Evolutionary conservation across 2,888 invertebrate species (phyloP).

Genomic region (Mimas tiliae): DNA sequence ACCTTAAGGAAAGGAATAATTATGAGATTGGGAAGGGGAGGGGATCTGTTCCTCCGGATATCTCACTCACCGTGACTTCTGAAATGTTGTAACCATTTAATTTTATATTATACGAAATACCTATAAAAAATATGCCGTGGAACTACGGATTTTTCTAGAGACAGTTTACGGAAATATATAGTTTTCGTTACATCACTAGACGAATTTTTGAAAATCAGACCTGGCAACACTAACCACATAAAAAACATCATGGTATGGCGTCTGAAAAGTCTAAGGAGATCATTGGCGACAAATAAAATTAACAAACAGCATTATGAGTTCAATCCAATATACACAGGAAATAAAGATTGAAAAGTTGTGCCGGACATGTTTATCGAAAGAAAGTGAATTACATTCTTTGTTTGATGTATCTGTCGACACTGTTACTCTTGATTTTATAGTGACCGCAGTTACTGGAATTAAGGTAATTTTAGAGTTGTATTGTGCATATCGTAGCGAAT

Average conservation of each 20-base stretch:
- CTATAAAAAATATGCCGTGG: too few relatives aligned
- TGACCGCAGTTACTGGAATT: conserved; percentile 64
- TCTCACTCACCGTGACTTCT: too few relatives aligned
- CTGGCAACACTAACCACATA: too few relatives aligned
- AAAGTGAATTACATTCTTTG: conserved; percentile 62
- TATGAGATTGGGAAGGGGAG: too few relatives aligned
- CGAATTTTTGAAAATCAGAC: too few relatives aligned
- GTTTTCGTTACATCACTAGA: too few relatives aligned
- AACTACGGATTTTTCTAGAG: too few relatives aligned
- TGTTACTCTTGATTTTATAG: conserved; percentile 54
- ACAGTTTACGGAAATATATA: too few relatives aligned
- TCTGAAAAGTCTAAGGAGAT: conserved; percentile 7
- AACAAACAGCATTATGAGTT: conserved; percentile 47
- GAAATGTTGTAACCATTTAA: too few relatives aligned
- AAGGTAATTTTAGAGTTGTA: conserved; percentile 52
- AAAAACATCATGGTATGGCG: neutral
- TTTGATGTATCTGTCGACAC: conserved; percentile 58
- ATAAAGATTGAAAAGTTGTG: conserved; percentile 68
- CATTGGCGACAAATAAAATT: conserved; percentile 6
- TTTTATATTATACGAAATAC: too few relatives aligned
- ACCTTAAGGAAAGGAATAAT: too few relatives aligned
- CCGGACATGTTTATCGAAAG: conserved; percentile 73
- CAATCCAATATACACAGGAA: conserved; percentile 43
- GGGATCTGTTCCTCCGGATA: too few relatives aligned
- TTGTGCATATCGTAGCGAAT: neutral